Conservation (phyloP, 2,888 invertebrate species). For the Sialis lutaria region DNA sequence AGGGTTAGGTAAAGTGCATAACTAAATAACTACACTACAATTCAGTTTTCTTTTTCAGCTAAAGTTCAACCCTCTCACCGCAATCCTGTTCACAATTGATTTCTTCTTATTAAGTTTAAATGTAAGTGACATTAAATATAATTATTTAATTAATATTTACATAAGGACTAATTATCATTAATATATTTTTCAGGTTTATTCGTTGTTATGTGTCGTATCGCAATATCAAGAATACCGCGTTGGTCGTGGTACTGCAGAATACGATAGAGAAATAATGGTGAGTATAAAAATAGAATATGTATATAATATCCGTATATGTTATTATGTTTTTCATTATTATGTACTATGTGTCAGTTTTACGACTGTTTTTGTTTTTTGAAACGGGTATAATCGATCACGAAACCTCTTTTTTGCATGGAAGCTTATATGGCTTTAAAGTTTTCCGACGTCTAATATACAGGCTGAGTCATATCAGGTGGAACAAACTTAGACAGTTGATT, state of each 20-base stretch:
- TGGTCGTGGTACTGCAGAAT: slow-evolving; percentile 52
- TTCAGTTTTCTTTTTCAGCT: slow-evolving; percentile 34
- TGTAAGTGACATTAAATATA: slow-evolving; percentile 36
- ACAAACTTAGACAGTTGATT: no score
- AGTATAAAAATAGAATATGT: slow-evolving; percentile 14
- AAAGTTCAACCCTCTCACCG: slow-evolving; percentile 54
- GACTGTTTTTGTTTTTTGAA: no score
- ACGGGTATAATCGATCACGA: no score
- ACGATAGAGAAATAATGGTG: slow-evolving; percentile 41
- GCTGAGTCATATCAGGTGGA: no score
- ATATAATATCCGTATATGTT: no score
- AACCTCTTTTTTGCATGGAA: no score
- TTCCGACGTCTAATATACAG: no score
- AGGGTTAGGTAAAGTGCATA: no score
- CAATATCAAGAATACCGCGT: slow-evolving; percentile 68
- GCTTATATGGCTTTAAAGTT: no score
- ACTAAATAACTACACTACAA: neutral
- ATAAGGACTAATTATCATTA: neutral
- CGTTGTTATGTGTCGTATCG: slow-evolving; percentile 67
- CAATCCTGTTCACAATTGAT: slow-evolving; percentile 58
- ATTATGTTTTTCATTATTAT: neutral
- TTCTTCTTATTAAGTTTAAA: slow-evolving; percentile 61
- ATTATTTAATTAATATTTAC: neutral
- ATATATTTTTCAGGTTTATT: slow-evolving; percentile 45
- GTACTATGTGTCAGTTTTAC: neutral